Base-by-base conservation (phyloP, 2,888 invertebrate species). In the Coelopa pilipes region DNA sequence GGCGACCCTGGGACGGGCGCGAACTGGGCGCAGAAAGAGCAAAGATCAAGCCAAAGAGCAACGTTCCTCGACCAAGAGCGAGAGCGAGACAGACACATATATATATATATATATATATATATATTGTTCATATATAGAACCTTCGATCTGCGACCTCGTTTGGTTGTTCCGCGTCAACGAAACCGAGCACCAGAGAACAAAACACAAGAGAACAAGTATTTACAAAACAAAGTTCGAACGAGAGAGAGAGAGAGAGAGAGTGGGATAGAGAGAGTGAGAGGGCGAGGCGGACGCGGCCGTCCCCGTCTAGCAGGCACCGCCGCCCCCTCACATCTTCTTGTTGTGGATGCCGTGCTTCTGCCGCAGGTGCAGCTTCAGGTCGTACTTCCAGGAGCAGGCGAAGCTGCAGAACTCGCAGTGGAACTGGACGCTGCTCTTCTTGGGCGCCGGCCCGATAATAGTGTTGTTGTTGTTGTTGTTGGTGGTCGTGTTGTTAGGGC, bases 321-420 rank as follows among this genome's bases (percentile, higher is more conserved):
- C 15, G 17, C 15, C 21, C 13, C 15, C 80, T 82, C 83, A 87
- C 79, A 87, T 82, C 82, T 88, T 88, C 80, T 87, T 88, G 76
- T 87, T 84, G 79, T 88, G 88, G 76, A 88, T 87, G 74, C 88
- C 88, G 77, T 88, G 88, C 73, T 88, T 88, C 77, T 88, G 88
- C 65, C 87, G 82, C 79, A 88, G 79, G 79, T 88, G 88, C 78
- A 88, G 78, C 79, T 88, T 88, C 69, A 88, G 80, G 80, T 88
- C 88, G 76, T 87, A 88, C 74, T 87, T 87, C 88, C 88, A 88
- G 70, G 87, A 86, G 79, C 88, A 88, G 74, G 81, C 81, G 78
- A 87, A 88, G 74, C 82, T 81, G 80, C 88, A 88, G 77, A 85
- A 87, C 74, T 84, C 85, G 77, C 88, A 88, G 75, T 84, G 84